Conservation (phyloP, 2,888 invertebrate species). For the Caenorhabditis sinica region DNA sequence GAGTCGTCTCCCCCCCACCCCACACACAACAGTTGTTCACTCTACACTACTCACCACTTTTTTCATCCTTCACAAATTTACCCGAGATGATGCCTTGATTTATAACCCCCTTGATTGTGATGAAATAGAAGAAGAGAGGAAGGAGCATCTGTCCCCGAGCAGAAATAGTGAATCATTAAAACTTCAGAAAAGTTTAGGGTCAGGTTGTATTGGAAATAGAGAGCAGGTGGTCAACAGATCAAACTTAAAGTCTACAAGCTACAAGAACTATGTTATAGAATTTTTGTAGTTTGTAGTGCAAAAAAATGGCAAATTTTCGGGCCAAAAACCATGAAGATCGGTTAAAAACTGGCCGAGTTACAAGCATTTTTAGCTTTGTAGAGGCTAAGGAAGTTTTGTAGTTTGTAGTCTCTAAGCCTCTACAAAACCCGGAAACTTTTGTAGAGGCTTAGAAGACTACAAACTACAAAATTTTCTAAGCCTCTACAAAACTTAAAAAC, state of each 20-base stretch:
- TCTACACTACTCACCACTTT: conserved; percentile 9
- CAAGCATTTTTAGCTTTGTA: not conserved
- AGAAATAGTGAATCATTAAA: conserved; percentile 1
- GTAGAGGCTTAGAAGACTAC: conserved; percentile 33
- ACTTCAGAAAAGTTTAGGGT: conserved; percentile 6
- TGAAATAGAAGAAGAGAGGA: not conserved
- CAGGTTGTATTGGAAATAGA: not conserved
- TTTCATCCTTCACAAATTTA: conserved; percentile 48
- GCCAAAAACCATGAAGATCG: not conserved
- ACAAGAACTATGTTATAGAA: not conserved
- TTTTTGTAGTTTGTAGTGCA: not conserved
- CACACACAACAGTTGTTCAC: conserved; percentile 38
- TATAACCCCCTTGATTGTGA: conserved; percentile 32
- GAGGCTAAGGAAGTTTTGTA: not conserved
- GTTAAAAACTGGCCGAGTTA: not conserved
- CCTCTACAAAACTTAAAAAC: not conserved
- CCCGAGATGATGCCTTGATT: conserved; percentile 20
- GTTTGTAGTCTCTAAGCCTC: conserved; percentile 14
- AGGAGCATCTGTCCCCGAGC: conserved; percentile 25
- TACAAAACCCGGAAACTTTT: not conserved
- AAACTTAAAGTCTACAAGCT: not conserved
- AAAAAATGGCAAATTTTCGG: not conserved
- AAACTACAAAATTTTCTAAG: conserved; percentile 16
- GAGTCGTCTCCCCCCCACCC: not conserved
- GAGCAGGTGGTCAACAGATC: too few species aligned